Conservation (phyloP, 2,113 vertebrate species). For the Papio anubis region DNA sequence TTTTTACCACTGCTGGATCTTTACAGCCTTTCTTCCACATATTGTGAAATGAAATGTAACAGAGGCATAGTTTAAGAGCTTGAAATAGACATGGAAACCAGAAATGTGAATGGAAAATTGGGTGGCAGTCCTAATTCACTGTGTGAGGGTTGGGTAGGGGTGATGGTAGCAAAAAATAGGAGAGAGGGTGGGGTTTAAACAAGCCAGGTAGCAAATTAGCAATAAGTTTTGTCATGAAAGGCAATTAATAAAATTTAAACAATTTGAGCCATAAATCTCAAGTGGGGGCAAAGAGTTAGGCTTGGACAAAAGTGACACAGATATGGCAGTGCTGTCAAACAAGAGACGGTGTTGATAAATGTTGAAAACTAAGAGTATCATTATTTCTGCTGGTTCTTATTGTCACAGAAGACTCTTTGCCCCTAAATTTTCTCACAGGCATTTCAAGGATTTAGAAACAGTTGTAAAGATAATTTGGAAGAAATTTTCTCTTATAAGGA, state of each 20-base stretch:
- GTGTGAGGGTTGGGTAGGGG: not conserved
- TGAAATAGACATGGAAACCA: not conserved
- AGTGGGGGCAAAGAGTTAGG: not conserved
- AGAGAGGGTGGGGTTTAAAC: not conserved
- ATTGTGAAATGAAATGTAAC: not conserved
- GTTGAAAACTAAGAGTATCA: not conserved
- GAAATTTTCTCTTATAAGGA: not conserved
- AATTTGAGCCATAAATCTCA: not conserved
- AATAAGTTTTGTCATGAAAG: not conserved
- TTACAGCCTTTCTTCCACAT: not conserved
- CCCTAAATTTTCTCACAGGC: not conserved
- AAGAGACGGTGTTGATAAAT: not conserved
- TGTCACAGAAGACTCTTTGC: not conserved
- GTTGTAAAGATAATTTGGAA: conserved; percentile 5
- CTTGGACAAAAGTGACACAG: not conserved
- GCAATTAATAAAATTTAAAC: not conserved
- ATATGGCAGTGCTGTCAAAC: not conserved
- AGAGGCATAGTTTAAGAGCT: not conserved
- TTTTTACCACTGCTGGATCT: not conserved
- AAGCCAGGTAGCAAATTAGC: not conserved
- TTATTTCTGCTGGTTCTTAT: not conserved
- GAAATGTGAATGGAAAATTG: not conserved
- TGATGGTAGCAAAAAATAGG: not conserved
- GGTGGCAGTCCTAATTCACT: not conserved
- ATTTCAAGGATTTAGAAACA: not conserved